Evolutionary conservation across 1,140 invertebrate species (phyloP).

Genomic region (Aphidius gifuensis): DNA sequence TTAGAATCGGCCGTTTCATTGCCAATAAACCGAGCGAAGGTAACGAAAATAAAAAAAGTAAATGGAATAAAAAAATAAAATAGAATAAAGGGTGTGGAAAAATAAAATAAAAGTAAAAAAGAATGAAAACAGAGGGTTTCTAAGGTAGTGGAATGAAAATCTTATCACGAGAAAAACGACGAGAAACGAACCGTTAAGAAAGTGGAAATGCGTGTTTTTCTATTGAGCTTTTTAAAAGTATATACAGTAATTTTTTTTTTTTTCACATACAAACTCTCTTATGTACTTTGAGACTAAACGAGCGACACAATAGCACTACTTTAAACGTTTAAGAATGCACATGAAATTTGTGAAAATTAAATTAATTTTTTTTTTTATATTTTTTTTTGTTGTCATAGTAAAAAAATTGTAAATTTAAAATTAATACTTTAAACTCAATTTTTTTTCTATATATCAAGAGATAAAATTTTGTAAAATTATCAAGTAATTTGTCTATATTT

Average conservation of each 20-base stretch:
- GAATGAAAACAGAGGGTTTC: background rate
- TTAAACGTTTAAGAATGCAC: too few relatives aligned
- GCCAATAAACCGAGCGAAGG: slow-evolving; percentile 21
- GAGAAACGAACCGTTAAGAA: slow-evolving; percentile 13
- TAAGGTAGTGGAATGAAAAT: background rate
- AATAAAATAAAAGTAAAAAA: slow-evolving; percentile 1
- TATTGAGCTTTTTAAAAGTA: slow-evolving; percentile 12
- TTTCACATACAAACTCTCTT: too few relatives aligned
- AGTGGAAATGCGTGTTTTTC: slow-evolving; percentile 10
- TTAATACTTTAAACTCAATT: too few relatives aligned
- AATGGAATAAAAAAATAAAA: background rate
- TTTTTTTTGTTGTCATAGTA: background rate
- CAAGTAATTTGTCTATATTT: too few relatives aligned
- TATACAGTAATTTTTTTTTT: background rate
- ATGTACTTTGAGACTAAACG: slow-evolving; percentile 8
- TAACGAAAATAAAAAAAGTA: background rate
- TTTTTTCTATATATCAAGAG: too few relatives aligned
- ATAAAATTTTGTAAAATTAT: too few relatives aligned
- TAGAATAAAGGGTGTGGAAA: slow-evolving; percentile 1
- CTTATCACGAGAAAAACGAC: too few relatives aligned
- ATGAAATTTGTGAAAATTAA: background rate
- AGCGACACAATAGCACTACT: background rate
- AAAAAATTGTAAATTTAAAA: too few relatives aligned
- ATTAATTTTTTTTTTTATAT: background rate
- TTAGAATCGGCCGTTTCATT: slow-evolving; percentile 22